Conservation (phyloP, 1,140 invertebrate species). For the Akabosia matsudoensis region DNA sequence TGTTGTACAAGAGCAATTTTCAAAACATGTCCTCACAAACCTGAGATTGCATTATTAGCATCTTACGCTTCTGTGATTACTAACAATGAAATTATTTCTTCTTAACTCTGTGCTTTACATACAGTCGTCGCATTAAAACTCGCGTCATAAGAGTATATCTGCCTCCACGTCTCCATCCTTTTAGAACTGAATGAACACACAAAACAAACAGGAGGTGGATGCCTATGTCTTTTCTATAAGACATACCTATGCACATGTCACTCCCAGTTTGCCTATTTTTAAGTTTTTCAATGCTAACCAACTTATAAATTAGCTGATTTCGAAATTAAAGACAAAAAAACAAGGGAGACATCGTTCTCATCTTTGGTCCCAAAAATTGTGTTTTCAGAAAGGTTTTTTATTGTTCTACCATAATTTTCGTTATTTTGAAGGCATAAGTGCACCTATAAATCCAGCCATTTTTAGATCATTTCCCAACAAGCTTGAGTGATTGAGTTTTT, state of each 20-base stretch:
- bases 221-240: too few species aligned
- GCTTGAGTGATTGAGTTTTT: too few species aligned
- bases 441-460: too few species aligned
- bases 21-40: neutral
- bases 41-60: neutral
- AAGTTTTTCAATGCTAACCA: too few species aligned
- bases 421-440: too few species aligned
- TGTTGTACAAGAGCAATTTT: neutral
- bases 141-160: too few species aligned
- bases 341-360: slow-evolving; percentile 3
- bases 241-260: neutral
- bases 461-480: too few species aligned
- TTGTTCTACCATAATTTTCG: too few species aligned
- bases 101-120: neutral
- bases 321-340: too few species aligned
- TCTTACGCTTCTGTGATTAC: neutral
- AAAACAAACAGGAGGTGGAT: neutral
- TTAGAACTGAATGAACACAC: neutral
- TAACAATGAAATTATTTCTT: neutral
- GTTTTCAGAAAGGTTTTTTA: too few species aligned
- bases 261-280: neutral
- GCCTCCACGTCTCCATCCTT: too few species aligned
- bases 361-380: neutral
- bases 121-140: neutral
- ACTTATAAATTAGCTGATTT: too few species aligned